Percentiles rank a stretch among this genome's conserved stretches.
Evolutionary conservation across 2,113 vertebrate genomes (phyloP).

Genomic region (Hemibagrus wyckioides): DNA sequence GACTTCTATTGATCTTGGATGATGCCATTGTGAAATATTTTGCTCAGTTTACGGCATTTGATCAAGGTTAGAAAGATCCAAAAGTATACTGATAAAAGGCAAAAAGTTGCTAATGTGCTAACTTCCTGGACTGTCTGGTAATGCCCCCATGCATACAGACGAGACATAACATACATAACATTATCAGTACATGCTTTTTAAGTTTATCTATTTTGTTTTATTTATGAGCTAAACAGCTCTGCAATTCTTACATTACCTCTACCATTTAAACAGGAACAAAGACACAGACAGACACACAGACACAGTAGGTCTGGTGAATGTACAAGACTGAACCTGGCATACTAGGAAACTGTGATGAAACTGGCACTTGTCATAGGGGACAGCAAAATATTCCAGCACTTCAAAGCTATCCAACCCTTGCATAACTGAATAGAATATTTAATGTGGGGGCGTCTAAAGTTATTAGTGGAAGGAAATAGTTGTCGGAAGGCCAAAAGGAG

Average conservation of each 20-base stretch:
- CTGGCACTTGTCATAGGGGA: background rate
- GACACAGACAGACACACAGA: background rate
- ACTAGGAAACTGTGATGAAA: background rate
- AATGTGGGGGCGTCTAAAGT: background rate
- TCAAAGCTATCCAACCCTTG: background rate
- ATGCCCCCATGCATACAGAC: background rate
- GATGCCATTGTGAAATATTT: background rate
- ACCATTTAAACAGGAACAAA: background rate
- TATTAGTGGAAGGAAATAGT: background rate
- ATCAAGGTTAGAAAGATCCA: background rate
- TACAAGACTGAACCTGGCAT: background rate
- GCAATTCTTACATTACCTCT: background rate
- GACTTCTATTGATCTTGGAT: background rate
- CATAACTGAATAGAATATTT: slow-evolving; percentile 13
- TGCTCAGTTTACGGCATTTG: background rate
- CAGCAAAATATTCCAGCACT: background rate
- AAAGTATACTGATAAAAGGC: background rate
- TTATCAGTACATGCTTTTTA: background rate
- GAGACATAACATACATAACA: background rate
- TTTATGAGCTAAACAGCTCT: background rate
- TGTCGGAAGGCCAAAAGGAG: background rate
- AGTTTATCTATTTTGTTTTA: background rate
- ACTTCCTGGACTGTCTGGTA: background rate
- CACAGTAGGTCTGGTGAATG: background rate
- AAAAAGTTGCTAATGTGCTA: slow-evolving; percentile 38